Evolutionary conservation across 1,140 invertebrate genomes (phyloP).

Genomic region (Mercenaria mercenaria): DNA sequence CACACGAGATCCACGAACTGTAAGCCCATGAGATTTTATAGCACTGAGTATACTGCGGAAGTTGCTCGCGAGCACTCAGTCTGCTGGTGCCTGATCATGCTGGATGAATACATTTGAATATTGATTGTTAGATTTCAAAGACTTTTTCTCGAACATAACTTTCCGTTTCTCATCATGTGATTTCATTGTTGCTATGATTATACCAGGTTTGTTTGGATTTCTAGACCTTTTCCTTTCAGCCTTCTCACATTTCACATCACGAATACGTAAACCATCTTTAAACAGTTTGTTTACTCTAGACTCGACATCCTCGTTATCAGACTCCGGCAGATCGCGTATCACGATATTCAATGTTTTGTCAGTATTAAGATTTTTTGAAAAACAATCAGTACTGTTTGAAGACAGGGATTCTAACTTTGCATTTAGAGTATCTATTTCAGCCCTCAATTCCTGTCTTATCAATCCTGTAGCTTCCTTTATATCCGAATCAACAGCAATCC

Average conservation of each 20-base stretch:
- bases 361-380: background rate
- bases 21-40: background rate
- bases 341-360: background rate
- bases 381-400: background rate
- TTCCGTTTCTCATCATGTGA: slow-evolving; percentile 29
- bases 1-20: background rate
- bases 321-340: slow-evolving; percentile 16
- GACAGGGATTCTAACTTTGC: background rate
- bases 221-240: background rate
- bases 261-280: background rate
- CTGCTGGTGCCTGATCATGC: slow-evolving; percentile 21
- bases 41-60: background rate
- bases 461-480: background rate
- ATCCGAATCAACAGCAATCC: background rate
- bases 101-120: background rate
- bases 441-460: background rate
- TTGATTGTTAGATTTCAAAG: background rate
- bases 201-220: background rate
- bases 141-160: background rate
- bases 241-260: background rate
- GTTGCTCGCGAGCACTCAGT: background rate
- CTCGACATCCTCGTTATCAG: background rate
- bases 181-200: slow-evolving; percentile 6
- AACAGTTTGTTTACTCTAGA: slow-evolving; percentile 16
- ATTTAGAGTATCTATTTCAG: background rate